Percentiles rank a stretch among this genome's conserved stretches.
phyloP scores from a whole-genome alignment of 2,113 vertebrate genomes.

The Xiphorhynchus elegans region DNA sequence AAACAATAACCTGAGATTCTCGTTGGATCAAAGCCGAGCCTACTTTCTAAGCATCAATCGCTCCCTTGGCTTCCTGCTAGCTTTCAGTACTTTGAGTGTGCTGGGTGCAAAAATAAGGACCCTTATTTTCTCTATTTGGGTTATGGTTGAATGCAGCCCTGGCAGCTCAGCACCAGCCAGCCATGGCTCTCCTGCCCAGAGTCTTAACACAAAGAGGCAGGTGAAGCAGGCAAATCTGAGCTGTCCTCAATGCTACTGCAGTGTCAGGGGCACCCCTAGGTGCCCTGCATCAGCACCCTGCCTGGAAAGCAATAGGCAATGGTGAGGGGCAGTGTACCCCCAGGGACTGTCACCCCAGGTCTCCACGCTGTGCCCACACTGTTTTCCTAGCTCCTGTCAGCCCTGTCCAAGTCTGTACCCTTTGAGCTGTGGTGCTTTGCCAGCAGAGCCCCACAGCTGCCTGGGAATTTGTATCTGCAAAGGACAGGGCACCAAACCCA shows the following conservation, averaged over 20 bases:
- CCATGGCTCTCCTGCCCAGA: not conserved
- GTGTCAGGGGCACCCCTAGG: rapidly evolving
- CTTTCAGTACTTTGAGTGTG: rapidly evolving
- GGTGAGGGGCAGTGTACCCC: not conserved
- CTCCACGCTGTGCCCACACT: rapidly evolving
- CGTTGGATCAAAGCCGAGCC: not conserved
- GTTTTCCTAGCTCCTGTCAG: not conserved
- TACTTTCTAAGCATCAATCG: not conserved
- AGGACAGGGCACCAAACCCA: rapidly evolving
- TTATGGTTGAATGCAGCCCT: rapidly evolving
- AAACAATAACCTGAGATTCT: not conserved
- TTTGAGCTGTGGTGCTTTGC: rapidly evolving
- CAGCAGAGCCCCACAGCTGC: rapidly evolving
- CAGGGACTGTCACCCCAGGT: not conserved
- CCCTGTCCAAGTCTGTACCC: rapidly evolving
- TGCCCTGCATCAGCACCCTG: not conserved
- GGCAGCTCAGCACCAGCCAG: not conserved
- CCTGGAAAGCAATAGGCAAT: not conserved
- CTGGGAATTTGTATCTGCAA: not conserved
- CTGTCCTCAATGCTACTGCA: not conserved
- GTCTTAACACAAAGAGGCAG: not conserved
- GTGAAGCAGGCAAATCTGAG: not conserved
- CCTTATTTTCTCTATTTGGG: not conserved
- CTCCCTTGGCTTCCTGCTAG: not conserved
- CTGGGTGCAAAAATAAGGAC: not conserved